Conservation (phyloP, 2,113 vertebrate species). For the Heterocephalus glaber region DNA sequence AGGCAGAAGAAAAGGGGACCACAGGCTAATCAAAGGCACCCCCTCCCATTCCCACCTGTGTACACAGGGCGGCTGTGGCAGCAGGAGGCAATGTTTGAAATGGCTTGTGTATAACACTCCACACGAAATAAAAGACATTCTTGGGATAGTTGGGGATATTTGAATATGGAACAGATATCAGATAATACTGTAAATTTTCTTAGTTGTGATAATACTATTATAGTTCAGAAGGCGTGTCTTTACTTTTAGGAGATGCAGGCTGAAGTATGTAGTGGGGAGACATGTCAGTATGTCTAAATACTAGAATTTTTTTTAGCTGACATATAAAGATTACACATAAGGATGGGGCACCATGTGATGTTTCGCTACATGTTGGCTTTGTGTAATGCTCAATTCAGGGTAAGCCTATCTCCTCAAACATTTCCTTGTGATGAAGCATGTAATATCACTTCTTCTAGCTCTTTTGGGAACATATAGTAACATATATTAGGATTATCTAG, state of each 20-base stretch:
- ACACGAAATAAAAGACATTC: slow-evolving; percentile 60
- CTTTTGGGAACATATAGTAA: background rate
- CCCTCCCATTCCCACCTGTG: no score
- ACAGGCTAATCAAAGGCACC: background rate
- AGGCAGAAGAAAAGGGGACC: background rate
- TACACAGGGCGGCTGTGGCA: accelerated
- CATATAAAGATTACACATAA: background rate
- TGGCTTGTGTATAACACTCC: background rate
- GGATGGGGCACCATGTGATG: background rate
- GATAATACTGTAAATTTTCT: background rate
- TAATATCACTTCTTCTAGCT: background rate
- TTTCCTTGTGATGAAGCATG: background rate
- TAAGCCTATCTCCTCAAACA: background rate
- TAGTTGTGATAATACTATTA: background rate
- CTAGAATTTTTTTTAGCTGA: background rate
- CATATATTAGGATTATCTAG: background rate
- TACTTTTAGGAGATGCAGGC: background rate
- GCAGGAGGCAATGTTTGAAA: background rate
- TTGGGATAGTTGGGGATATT: slow-evolving; percentile 8
- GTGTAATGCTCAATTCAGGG: background rate
- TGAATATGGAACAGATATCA: background rate
- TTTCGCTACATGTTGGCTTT: background rate
- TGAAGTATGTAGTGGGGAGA: background rate
- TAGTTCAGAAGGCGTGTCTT: background rate
- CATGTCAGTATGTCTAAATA: background rate